Evolutionary conservation across 2,888 invertebrate genomes (phyloP), one percentile per base, ranked within the genome.

Genomic region (Conus canariensis): DNA sequence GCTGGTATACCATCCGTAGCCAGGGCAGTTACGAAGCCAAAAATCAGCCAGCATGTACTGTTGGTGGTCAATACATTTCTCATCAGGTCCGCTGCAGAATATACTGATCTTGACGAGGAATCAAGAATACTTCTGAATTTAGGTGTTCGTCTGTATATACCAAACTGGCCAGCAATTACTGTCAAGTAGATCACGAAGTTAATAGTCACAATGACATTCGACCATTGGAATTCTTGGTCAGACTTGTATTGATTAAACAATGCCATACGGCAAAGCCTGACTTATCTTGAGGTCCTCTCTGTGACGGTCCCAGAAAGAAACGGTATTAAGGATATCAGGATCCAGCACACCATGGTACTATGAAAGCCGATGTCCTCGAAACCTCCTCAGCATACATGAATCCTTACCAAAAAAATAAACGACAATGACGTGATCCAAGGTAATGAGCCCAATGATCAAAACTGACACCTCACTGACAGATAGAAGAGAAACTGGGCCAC

Each of bases 301-400:
- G 58, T 8, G 83, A 83, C 58, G 4, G 8, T n/a, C 6, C 30
- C 1, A 58, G 83, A 59, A 58, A 83, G 83, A 22, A 83, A 83
- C 1, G 83, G 59, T 4, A 83, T 58, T 0, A 30, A 45, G 16
- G 83, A 56, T 9, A 83, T 10, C 4, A 83, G 8, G 16, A 12
- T 5, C 83, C 83, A n/a, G n/a, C 19, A 1, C 16, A 19, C 83
- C 83, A 83, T 7, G n/a, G 9, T 16, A n/a, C 83, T n/a, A n/a
- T 0, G 58, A 6, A 83, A 59, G 58, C 58, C 5, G 3, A 4
- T 45, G 10, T 58, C 19, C 2, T 10, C 6, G 59, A 58, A 58
- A n/a, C 7, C 1, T 4, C 1, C n/a, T n/a, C 7, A 83, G n/a
- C 5, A 1, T 2, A 0, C 6, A 58, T 6, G n/a, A 19, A 8